Evolutionary conservation across 2,797 vertebrate genomes (phyloP), one percentile per base, ranked within the genome.

Genomic region (Macrochelys suwanniensis): DNA sequence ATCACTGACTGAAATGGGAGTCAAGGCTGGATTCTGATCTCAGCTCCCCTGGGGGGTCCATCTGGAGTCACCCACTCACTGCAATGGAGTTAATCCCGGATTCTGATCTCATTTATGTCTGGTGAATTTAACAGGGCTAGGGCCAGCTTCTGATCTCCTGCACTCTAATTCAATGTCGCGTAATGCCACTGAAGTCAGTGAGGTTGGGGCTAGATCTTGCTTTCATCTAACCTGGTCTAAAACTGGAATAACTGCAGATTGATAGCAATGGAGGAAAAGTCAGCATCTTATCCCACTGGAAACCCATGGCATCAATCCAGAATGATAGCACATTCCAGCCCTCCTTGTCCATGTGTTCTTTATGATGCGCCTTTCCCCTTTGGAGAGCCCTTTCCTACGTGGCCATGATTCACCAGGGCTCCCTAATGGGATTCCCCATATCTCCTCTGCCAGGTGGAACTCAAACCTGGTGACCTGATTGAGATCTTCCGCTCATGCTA

Each of bases 401-500:
- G 7, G 61, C n/a, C n/a, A 11, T 11, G 5, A 23, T 42, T 42
- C 19, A 42, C 21, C 65, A 71, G 37, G 68, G 11, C 21, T 71
- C n/a, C 21, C 37, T 71, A 42, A 42, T 21, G 9, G 37, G 37
- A 42, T 42, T 42, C 68, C n/a, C 11, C 21, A 23, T 71, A 71
- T 80, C 19, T 9, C 45, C 42, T 89, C 92, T 95, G 93, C 56
- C 89, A 97, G 97, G 95, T 93, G 3, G 95, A 98, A 91, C 97
- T 97, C 68, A 94, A 97, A 74, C 96, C 92, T 42, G 97, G 98
- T 86, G 97, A 98, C 80, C 94, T 98, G 93, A 97, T 98, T 68
- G 97, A 98, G 97, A 97, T 98, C 82, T 97, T 97, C 88, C 97
- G 97, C 65, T 91, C 96, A 80, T 53, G 96, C 61, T 98, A 96